These are phyloP conservation scores for Lytechinus variegatus DNA, from an alignment of 35 echinoderm and acorn worm genomes.

Conservation along the genomic window DNA sequence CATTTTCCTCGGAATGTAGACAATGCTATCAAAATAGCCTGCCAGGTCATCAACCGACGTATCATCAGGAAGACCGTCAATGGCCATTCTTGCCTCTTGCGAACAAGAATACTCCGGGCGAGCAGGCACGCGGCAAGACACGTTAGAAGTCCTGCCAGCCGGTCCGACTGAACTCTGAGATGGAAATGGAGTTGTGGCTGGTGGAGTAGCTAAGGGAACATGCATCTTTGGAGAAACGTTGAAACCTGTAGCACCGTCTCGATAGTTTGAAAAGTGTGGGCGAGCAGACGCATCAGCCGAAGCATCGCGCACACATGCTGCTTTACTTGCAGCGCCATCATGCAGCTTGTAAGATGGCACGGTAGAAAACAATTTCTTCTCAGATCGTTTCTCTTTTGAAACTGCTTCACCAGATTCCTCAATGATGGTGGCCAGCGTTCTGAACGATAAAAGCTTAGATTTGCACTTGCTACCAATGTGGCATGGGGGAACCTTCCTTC, in stretches of 20 bases:
- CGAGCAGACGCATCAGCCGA: not conserved
- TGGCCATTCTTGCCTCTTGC: slow-evolving; percentile 79
- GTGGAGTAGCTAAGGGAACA: not conserved
- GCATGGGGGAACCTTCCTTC: not conserved
- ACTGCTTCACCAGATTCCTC: slow-evolving; percentile 32
- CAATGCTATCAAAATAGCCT: slow-evolving; percentile 96
- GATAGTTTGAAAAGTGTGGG: not conserved
- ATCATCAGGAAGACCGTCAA: slow-evolving; percentile 80
- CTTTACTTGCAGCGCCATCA: not conserved
- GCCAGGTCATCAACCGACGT: slow-evolving; percentile 93
- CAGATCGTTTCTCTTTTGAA: not conserved
- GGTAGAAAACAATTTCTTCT: not conserved
- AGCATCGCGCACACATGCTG: not conserved
- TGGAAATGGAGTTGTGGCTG: not conserved
- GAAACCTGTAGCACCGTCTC: not conserved
- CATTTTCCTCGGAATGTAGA: slow-evolving; percentile 98
- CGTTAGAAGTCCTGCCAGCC: not conserved
- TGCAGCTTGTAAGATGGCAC: not conserved
- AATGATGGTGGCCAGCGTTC: slow-evolving; percentile 27
- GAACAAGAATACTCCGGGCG: slow-evolving; percentile 84
- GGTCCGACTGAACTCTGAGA: not conserved
- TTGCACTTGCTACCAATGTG: slow-evolving; percentile 35
- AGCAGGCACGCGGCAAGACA: not conserved
- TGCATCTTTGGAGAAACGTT: slow-evolving; percentile 9
- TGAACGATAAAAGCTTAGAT: slow-evolving; percentile 28